Percentiles rank a stretch among this genome's conserved stretches.
These are phyloP conservation scores for Mechanitis mazaeus DNA, from an alignment of 2,888 invertebrate species.

Conservation along the genomic window DNA sequence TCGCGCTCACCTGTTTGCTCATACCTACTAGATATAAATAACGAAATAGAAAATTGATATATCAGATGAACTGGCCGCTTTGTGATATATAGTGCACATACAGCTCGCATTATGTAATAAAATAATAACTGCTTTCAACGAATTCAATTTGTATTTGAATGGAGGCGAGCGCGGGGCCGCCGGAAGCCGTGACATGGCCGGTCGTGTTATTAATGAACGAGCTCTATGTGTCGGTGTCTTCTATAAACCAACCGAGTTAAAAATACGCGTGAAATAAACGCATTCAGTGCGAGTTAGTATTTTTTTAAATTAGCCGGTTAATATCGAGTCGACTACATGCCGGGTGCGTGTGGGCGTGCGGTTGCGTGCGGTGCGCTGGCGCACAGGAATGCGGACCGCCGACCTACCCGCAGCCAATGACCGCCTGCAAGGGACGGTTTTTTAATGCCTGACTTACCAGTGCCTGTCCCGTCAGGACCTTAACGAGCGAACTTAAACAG, in stretches of 20 bases:
- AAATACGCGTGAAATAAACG: conserved; percentile 32
- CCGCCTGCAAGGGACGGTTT: conserved; percentile 70
- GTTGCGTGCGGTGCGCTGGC: conserved; percentile 61
- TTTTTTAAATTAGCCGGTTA: conserved; percentile 29
- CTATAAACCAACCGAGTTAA: conserved; percentile 37
- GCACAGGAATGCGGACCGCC: conserved; percentile 72
- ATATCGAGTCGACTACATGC: conserved; percentile 29
- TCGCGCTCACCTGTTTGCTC: conserved; percentile 21
- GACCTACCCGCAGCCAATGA: conserved; percentile 74
- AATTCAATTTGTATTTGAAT: conserved; percentile 66
- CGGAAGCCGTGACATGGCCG: conserved; percentile 68
- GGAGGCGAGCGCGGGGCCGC: conserved; percentile 45
- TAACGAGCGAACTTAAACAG: conserved; percentile 47
- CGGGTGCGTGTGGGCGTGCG: conserved; percentile 59
- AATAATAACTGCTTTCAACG: conserved; percentile 48
- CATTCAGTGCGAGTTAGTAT: conserved; percentile 34
- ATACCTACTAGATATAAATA: conserved; percentile 11
- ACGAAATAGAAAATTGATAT: conserved; percentile 1
- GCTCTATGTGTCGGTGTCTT: conserved; percentile 45
- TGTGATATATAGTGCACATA: conserved; percentile 24
- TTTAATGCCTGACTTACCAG: conserved; percentile 61
- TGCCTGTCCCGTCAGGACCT: conserved; percentile 59
- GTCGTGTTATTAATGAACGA: conserved; percentile 66
- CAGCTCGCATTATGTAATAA: conserved; percentile 44
- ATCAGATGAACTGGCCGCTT: background rate